Conservation (phyloP, 2,888 invertebrate species). For the Archips xylosteana region DNA sequence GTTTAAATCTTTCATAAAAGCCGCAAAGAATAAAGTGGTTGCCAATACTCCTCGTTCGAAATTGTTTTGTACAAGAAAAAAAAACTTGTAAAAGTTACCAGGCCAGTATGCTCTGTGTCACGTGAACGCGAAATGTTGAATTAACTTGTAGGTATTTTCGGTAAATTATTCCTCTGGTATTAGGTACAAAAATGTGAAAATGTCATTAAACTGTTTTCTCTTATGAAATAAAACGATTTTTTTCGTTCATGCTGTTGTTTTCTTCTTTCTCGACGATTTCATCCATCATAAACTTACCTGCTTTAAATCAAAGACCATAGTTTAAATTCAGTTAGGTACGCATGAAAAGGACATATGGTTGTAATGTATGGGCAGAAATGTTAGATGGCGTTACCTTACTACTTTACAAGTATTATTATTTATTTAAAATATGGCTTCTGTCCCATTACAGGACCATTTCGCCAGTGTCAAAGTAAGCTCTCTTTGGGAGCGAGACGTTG, state of each 20-base stretch:
- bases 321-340: too few species aligned
- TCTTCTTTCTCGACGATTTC: conserved; percentile 31
- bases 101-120: conserved; percentile 27
- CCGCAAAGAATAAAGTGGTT: neutral
- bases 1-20: neutral
- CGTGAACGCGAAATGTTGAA: neutral
- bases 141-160: conserved; percentile 20
- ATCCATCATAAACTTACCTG: neutral
- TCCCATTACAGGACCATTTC: too few species aligned
- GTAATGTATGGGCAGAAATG: too few species aligned
- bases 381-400: too few species aligned
- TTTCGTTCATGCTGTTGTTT: conserved; percentile 59
- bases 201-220: conserved; percentile 72
- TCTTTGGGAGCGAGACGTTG: too few species aligned
- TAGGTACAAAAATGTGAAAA: conserved; percentile 55
- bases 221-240: conserved; percentile 73
- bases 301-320: too few species aligned
- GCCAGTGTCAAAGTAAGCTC: too few species aligned
- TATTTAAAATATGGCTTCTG: too few species aligned
- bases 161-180: conserved; percentile 34
- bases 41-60: neutral
- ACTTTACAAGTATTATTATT: too few species aligned
- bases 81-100: conserved; percentile 20
- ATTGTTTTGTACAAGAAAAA: neutral
- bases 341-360: too few species aligned